These are phyloP conservation scores for Isaurus tuberculatus DNA, from an alignment of 92 coral and sea anemone genomes.

Conservation along the genomic window DNA sequence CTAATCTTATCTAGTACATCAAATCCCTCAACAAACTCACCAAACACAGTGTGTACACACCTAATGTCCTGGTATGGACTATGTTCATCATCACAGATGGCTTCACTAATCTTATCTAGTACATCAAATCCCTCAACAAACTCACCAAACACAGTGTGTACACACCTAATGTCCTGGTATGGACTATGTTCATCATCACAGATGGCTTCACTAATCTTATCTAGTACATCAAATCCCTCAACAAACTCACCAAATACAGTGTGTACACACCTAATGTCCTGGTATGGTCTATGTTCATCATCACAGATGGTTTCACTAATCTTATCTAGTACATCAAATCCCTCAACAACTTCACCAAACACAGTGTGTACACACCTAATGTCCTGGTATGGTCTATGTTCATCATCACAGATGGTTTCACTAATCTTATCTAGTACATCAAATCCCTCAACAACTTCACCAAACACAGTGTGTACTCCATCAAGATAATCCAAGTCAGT, in stretches of 20 bases:
- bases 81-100: conserved; percentile 87
- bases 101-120: no score
- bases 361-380: conserved; percentile 90
- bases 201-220: conserved; percentile 66
- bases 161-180: conserved; percentile 88
- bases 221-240: not conserved
- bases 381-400: conserved; percentile 95
- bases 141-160: no score
- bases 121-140: no score
- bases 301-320: conserved; percentile 80
- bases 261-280: conserved; percentile 90
- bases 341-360: conserved; percentile 90
- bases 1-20: not conserved
- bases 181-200: conserved; percentile 92
- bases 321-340: not conserved
- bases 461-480: conserved; percentile 97
- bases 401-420: conserved; percentile 95
- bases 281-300: conserved; percentile 92
- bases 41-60: conserved; percentile 8
- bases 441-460: conserved; percentile 96
- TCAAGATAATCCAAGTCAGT: conserved; percentile 87
- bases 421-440: conserved; percentile 90
- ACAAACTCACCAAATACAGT: conserved; percentile 93
- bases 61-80: conserved; percentile 95
- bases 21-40: not conserved